Evolutionary conservation across 2,888 invertebrate genomes (phyloP).

Genomic region (Taphrorychus bicolor): DNA sequence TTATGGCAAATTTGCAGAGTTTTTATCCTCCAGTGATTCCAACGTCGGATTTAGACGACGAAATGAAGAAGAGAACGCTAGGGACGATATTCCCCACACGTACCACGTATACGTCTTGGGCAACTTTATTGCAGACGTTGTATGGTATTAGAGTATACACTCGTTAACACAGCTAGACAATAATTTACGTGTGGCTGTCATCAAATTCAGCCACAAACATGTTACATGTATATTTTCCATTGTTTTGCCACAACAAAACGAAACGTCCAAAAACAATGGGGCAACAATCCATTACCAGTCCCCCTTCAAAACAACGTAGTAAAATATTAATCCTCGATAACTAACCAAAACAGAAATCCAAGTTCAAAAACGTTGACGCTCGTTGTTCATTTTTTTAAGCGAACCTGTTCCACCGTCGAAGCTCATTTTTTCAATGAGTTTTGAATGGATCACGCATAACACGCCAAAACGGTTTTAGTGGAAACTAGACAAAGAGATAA

Average conservation of each 20-base stretch:
- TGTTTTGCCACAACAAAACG: background rate
- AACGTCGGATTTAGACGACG: background rate
- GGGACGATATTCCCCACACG: background rate
- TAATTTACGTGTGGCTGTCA: background rate
- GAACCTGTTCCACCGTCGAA: conserved; percentile 19
- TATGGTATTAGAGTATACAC: too few species aligned
- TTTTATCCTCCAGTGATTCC: conserved; percentile 15
- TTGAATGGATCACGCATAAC: conserved; percentile 35
- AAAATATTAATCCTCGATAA: background rate
- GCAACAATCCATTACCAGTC: background rate
- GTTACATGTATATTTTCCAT: background rate
- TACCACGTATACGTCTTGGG: background rate
- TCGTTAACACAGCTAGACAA: too few species aligned
- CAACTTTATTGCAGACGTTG: too few species aligned
- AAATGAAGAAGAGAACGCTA: background rate
- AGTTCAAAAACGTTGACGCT: background rate
- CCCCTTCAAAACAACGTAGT: background rate
- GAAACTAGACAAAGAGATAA: conserved; percentile 18
- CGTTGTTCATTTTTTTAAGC: conserved; percentile 11
- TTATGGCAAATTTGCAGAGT: conserved; percentile 27
- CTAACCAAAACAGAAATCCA: background rate
- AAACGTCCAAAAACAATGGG: background rate
- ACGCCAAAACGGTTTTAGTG: conserved; percentile 22
- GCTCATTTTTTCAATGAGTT: conserved; percentile 27
- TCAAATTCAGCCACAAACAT: too few species aligned